phyloP scores from a whole-genome alignment of 2,797 vertebrate genomes.

The Danio aesculapii region DNA sequence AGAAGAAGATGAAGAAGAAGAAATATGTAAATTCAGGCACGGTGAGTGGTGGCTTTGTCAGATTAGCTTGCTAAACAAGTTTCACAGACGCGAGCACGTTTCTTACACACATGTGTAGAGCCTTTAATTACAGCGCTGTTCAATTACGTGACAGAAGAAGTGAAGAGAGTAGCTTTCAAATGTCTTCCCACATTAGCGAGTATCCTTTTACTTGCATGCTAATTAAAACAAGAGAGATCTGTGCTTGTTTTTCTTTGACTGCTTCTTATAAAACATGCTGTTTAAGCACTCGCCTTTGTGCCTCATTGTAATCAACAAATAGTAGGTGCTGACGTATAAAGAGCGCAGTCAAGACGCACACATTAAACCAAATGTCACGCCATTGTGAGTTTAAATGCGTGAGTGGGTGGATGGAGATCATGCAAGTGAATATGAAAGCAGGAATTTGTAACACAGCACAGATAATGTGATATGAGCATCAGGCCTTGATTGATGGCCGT shows the following conservation, averaged over 20 bases:
- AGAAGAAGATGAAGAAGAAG: conserved; percentile 99
- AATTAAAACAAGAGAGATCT: conserved; percentile 45
- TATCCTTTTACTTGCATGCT: conserved; percentile 44
- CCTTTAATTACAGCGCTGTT: conserved; percentile 52
- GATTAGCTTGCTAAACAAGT: background rate
- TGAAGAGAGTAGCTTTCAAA: conserved; percentile 40
- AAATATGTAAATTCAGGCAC: conserved; percentile 96
- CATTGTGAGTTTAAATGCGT: background rate
- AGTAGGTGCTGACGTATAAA: conserved; percentile 20
- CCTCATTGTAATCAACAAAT: conserved; percentile 38
- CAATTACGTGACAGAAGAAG: conserved; percentile 48
- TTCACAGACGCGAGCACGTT: background rate
- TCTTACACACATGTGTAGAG: background rate
- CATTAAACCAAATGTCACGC: conserved; percentile 24
- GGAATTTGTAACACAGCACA: conserved; percentile 44
- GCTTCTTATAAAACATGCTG: conserved; percentile 10
- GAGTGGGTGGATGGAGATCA: conserved; percentile 20
- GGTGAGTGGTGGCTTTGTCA: conserved; percentile 77
- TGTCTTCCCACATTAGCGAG: conserved; percentile 49
- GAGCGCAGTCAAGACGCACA: background rate
- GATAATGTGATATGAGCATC: conserved; percentile 48
- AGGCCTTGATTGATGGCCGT: conserved; percentile 50
- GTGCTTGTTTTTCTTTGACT: conserved; percentile 24
- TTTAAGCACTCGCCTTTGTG: conserved; percentile 14
- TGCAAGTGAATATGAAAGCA: conserved; percentile 47